Percentiles rank a stretch among this genome's conserved stretches.
Conservation (phyloP, 1,140 invertebrate species). For the Chironomus tepperi region DNA sequence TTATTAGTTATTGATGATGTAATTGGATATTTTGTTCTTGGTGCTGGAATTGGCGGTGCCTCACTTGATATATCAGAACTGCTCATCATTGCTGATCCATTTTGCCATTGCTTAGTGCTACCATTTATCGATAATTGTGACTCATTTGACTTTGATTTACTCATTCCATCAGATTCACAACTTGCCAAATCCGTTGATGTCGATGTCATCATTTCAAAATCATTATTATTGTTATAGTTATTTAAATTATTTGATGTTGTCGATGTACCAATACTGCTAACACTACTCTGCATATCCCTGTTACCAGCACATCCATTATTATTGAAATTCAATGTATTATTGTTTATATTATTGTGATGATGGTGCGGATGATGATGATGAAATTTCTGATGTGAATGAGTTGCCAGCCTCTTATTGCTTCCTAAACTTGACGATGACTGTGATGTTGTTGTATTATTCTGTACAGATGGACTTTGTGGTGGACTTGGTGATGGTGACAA, state of each 20-base stretch:
- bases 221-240: background rate
- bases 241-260: background rate
- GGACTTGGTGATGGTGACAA: constrained; percentile 36
- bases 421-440: constrained; percentile 10
- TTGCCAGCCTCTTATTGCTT: constrained; percentile 16
- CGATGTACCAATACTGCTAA: background rate
- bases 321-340: constrained; percentile 4
- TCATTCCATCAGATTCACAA: constrained; percentile 41
- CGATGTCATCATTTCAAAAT: constrained; percentile 18
- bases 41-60: background rate
- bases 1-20: background rate
- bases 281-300: background rate
- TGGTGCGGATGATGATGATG: background rate
- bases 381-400: background rate
- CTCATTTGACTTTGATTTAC: constrained; percentile 87
- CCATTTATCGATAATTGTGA: constrained; percentile 67
- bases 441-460: background rate
- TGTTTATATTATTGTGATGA: constrained; percentile 11
- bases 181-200: constrained; percentile 2
- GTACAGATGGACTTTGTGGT: constrained; percentile 27
- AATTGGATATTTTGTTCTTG: constrained; percentile 22
- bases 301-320: background rate
- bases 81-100: constrained; percentile 29
- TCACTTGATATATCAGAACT: constrained; percentile 19
- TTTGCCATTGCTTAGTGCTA: constrained; percentile 31